Percentiles rank a stretch among this genome's conserved stretches.
These are phyloP conservation scores for Bombus superbus DNA, from an alignment of 1,140 invertebrate genomes.

Conservation along the genomic window DNA sequence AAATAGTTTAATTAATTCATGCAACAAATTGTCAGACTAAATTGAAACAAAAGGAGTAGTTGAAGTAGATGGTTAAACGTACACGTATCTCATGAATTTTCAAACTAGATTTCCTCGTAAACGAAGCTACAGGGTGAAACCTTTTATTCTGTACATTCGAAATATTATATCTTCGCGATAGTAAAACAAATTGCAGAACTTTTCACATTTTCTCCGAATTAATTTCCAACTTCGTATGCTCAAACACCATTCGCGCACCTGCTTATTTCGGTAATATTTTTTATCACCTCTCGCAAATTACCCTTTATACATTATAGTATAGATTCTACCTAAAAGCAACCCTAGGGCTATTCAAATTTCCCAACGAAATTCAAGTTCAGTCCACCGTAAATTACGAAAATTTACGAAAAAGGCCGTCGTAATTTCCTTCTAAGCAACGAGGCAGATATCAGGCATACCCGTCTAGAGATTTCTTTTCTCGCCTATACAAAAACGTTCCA, in stretches of 20 bases:
- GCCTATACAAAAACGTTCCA: not conserved
- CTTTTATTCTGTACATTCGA: not conserved
- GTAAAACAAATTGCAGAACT: not conserved
- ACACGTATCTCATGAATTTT: not conserved
- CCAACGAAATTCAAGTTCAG: not conserved
- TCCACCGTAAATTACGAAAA: not conserved
- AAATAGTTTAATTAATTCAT: not conserved
- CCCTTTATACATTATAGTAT: not conserved
- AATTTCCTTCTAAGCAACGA: not conserved
- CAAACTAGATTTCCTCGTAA: not conserved
- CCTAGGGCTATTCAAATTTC: not conserved
- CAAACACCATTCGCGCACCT: not conserved
- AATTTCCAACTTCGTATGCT: too few species aligned
- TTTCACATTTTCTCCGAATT: not conserved
- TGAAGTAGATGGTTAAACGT: not conserved
- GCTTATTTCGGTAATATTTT: not conserved
- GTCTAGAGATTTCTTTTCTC: slow-evolving; percentile 9
- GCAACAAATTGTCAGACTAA: not conserved
- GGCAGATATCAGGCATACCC: not conserved
- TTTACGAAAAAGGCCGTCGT: not conserved
- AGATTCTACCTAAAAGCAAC: not conserved
- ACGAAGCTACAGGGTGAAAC: not conserved
- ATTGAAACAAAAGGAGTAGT: not conserved
- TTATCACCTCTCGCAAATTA: not conserved
- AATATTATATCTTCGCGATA: not conserved